Conservation (phyloP, 2,888 invertebrate species). For the Melieria omissa region DNA sequence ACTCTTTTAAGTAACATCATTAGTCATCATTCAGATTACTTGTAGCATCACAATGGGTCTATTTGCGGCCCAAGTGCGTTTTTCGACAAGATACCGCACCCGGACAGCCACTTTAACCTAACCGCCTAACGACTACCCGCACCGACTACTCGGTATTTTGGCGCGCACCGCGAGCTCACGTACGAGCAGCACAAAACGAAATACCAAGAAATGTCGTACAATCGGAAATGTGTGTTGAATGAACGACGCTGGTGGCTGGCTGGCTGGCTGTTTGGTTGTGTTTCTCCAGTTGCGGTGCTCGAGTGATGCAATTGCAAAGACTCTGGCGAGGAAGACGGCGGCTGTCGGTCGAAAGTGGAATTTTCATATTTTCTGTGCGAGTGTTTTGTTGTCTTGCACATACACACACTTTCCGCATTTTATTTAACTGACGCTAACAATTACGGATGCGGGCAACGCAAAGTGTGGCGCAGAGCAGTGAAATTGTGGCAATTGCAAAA, state of each 20-base stretch:
- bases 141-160: no score
- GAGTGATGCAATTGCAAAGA: slow-evolving; percentile 34
- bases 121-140: no score
- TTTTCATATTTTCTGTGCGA: background rate
- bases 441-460: background rate
- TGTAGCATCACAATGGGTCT: no score
- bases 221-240: background rate
- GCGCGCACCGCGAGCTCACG: background rate
- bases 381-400: slow-evolving; percentile 7
- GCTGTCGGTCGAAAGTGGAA: background rate
- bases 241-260: background rate
- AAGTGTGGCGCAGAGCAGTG: slow-evolving; percentile 34
- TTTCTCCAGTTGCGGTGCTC: slow-evolving; percentile 3
- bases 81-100: no score
- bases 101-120: no score
- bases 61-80: no score
- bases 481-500: slow-evolving; percentile 46
- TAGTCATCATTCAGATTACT: no score
- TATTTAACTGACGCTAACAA: slow-evolving; percentile 9
- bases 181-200: slow-evolving; percentile 9
- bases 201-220: slow-evolving; percentile 29
- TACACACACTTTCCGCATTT: background rate
- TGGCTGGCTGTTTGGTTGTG: background rate
- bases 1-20: no score
- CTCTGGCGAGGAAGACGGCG: slow-evolving; percentile 3